These are phyloP conservation scores for Eolophus roseicapilla DNA, from an alignment of 2,113 vertebrate genomes.

Conservation along the genomic window DNA sequence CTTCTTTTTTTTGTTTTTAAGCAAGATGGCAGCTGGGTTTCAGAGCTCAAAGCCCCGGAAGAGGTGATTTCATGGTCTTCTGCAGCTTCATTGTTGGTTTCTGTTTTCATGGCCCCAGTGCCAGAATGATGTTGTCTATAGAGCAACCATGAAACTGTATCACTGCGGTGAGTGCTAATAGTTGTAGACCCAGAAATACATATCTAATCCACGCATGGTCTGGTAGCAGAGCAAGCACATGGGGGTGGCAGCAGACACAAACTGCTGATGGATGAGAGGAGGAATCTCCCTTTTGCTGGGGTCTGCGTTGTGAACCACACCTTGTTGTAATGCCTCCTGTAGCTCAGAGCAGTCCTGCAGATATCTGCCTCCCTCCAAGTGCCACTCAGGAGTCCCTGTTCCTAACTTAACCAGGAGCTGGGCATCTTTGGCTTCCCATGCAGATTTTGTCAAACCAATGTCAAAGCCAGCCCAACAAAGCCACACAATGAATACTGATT, in stretches of 20 bases:
- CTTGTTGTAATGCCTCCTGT: background rate
- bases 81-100: background rate
- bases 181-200: background rate
- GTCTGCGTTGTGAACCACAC: fast-evolving
- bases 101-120: background rate
- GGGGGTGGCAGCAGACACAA: background rate
- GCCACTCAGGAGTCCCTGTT: background rate
- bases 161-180: background rate
- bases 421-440: background rate
- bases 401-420: background rate
- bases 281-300: background rate
- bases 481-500: background rate
- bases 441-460: background rate
- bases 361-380: background rate
- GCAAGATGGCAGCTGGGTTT: background rate
- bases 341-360: background rate
- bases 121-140: background rate
- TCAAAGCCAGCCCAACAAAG: background rate
- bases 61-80: background rate
- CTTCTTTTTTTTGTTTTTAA: background rate
- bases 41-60: background rate
- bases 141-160: fast-evolving
- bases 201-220: background rate
- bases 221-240: background rate
- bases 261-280: background rate